Conservation (phyloP, 53 echinoderm and acorn worm species). For the Astropecten irregularis region DNA sequence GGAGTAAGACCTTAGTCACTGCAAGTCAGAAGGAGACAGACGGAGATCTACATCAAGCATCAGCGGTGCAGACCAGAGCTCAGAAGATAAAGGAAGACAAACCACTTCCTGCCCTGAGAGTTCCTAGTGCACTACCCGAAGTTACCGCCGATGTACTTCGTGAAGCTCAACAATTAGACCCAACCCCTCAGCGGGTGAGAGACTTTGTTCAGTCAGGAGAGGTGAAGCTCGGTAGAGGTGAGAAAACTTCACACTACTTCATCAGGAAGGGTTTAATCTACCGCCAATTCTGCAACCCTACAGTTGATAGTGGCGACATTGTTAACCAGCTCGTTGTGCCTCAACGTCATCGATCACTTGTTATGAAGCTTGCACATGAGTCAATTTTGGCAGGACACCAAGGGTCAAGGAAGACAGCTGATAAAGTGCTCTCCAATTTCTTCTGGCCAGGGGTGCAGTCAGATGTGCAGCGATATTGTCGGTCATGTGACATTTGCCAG, state of each 20-base stretch:
- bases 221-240: background rate
- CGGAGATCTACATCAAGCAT: background rate
- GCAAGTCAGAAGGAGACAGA: background rate
- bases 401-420: background rate
- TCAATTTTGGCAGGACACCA: slow-evolving; percentile 18
- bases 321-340: slow-evolving; percentile 23
- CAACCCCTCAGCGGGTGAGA: background rate
- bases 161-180: background rate
- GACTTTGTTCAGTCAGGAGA: background rate
- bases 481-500: background rate
- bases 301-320: background rate
- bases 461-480: background rate
- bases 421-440: slow-evolving; percentile 8
- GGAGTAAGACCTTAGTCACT: too few relatives aligned
- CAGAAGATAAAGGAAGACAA: slow-evolving; percentile 19
- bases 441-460: slow-evolving; percentile 24
- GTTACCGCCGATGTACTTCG: background rate
- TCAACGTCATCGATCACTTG: background rate
- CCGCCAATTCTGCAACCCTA: background rate
- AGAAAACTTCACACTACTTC: background rate
- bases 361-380: slow-evolving; percentile 40
- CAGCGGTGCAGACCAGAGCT: slow-evolving; percentile 49
- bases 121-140: background rate
- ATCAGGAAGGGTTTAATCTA: background rate
- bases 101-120: slow-evolving; percentile 1